phyloP scores from a whole-genome alignment of 1,140 invertebrate genomes.

The Amphibalanus amphitrite region DNA sequence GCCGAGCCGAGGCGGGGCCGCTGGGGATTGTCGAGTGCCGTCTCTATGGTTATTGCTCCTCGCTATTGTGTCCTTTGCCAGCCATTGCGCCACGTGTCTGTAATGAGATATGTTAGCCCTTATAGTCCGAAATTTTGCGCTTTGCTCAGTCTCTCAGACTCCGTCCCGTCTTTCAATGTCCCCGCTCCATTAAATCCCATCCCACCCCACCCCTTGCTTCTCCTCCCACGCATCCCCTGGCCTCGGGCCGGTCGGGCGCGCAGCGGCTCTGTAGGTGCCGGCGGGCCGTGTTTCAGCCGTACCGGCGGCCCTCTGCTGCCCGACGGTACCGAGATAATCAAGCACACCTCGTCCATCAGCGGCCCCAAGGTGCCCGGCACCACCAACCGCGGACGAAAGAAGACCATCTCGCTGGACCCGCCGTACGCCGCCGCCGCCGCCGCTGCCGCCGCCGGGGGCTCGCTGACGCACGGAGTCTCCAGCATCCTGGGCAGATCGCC shows the following conservation, averaged over 20 bases:
- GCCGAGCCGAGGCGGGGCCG: too few species aligned
- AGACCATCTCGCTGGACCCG: conserved; percentile 65
- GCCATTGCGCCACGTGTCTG: too few species aligned
- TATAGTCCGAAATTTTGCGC: too few species aligned
- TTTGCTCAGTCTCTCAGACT: too few species aligned
- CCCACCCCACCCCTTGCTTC: too few species aligned
- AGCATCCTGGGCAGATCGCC: background rate
- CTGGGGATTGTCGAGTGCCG: too few species aligned
- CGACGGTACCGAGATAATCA: conserved; percentile 75
- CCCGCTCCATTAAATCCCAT: too few species aligned
- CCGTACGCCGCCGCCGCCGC: conserved; percentile 39
- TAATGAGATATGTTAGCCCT: too few species aligned
- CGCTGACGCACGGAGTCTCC: background rate
- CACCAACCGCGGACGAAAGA: conserved; percentile 62
- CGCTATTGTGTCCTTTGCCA: too few species aligned
- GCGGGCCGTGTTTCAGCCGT: background rate
- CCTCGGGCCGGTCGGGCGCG: background rate
- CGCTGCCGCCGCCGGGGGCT: background rate
- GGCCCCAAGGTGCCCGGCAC: conserved; percentile 62
- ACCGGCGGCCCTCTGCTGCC: conserved; percentile 31
- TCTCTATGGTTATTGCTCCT: too few species aligned
- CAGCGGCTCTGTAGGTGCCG: background rate
- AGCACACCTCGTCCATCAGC: conserved; percentile 65
- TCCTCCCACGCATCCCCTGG: background rate
- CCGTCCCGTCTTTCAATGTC: too few species aligned